Evolutionary conservation across 2,797 vertebrate genomes (phyloP).

Genomic region (Synanceia verrucosa): DNA sequence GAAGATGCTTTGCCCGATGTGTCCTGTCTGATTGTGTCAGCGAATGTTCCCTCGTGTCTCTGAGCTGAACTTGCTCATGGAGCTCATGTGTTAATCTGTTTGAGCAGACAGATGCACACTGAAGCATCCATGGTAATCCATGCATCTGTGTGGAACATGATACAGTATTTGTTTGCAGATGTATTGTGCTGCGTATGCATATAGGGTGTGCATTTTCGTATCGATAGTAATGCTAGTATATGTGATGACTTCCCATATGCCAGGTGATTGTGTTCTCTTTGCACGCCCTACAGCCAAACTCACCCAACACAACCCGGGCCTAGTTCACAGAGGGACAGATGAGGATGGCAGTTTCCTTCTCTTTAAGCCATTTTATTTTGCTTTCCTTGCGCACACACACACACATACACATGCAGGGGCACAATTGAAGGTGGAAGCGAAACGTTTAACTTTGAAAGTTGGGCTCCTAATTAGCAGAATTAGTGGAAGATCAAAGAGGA

Average conservation of each 20-base stretch:
- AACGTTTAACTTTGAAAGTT: conserved; percentile 80
- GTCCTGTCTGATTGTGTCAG: conserved; percentile 47
- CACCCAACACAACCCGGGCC: background rate
- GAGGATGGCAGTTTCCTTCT: background rate
- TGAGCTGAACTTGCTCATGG: conserved; percentile 36
- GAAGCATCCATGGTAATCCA: conserved; percentile 59
- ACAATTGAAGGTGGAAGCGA: conserved; percentile 68
- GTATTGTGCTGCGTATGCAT: conserved; percentile 9
- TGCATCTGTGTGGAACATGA: conserved; percentile 53
- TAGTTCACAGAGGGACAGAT: conserved; percentile 15
- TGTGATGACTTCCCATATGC: conserved; percentile 18
- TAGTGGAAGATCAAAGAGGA: conserved; percentile 92
- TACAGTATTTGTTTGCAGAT: conserved; percentile 34
- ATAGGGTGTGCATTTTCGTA: conserved; percentile 4
- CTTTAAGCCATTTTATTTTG: conserved; percentile 32
- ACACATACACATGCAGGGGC: conserved; percentile 19
- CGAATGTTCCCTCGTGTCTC: conserved; percentile 35
- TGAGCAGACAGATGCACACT: conserved; percentile 22
- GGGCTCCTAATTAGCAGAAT: conserved; percentile 86
- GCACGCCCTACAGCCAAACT: background rate
- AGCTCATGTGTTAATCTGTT: conserved; percentile 50
- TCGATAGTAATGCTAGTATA: no score
- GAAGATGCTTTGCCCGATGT: conserved; percentile 36
- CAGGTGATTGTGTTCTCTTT: conserved; percentile 23
- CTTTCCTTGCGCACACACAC: conserved; percentile 14